A percentile compares a stretch with the other conserved stretches of the same genome.
Conservation (phyloP, 2,888 invertebrate species). For the Melinaea marsaeus region DNA sequence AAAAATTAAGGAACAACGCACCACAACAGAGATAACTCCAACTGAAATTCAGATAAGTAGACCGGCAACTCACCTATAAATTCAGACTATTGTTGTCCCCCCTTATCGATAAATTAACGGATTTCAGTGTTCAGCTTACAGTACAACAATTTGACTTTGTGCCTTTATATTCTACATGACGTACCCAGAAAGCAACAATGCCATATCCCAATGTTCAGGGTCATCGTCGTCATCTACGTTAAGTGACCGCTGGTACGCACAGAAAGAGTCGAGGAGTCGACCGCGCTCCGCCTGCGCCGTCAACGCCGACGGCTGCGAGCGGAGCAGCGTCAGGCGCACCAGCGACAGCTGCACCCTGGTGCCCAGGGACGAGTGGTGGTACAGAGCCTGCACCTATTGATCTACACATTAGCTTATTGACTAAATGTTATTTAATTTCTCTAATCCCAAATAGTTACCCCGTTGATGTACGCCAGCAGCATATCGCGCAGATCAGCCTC, state of each 20-base stretch:
- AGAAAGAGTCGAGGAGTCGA: conserved; percentile 84
- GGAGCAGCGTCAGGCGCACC: conserved; percentile 84
- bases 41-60: no score
- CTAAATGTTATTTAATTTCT: conserved; percentile 4
- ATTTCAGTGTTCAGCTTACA: not conserved
- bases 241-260: conserved; percentile 81
- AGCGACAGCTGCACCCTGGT: conserved; percentile 81
- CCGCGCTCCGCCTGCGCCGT: conserved; percentile 82
- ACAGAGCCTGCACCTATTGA: conserved; percentile 85
- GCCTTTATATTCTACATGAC: conserved; percentile 9
- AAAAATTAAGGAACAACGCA: no score
- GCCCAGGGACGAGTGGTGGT: conserved; percentile 85
- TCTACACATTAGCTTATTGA: conserved; percentile 1
- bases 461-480: conserved; percentile 88
- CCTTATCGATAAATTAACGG: not conserved
- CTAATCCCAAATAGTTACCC: conserved; percentile 65
- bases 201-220: conserved; percentile 89
- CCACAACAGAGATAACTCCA: no score
- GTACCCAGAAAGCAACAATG: conserved; percentile 84
- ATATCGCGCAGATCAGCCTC: conserved; percentile 83
- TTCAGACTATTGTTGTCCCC: no score
- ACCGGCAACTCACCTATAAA: no score
- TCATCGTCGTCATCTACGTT: conserved; percentile 83
- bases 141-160: not conserved
- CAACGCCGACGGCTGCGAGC: conserved; percentile 79